A percentile compares a stretch with the other conserved stretches of the same genome.
These are phyloP conservation scores for Halocynthia roretzi DNA, from an alignment of 23 tunicate species.

Conservation along the genomic window DNA sequence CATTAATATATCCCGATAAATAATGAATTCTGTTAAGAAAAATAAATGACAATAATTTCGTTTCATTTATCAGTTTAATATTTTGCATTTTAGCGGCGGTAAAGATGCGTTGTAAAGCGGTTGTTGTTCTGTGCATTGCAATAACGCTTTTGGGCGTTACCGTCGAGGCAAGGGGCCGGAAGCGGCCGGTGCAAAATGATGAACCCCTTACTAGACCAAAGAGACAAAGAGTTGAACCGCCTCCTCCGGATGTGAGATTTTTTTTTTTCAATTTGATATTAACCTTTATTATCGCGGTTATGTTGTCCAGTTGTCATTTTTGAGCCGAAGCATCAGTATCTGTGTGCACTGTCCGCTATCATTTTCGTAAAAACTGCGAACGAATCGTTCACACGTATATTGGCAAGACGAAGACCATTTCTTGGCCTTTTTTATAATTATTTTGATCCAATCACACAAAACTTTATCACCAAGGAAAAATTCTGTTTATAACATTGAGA, in stretches of 20 bases:
- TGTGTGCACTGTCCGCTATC: too few species aligned
- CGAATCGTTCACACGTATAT: too few species aligned
- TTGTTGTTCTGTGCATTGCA: conserved; percentile 18
- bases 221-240: not conserved
- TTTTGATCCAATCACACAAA: too few species aligned
- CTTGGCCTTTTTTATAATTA: too few species aligned
- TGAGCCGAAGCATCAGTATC: too few species aligned
- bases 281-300: not conserved
- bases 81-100: conserved; percentile 5
- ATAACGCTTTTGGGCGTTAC: conserved; percentile 22
- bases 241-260: not conserved
- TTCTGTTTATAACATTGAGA: too few species aligned
- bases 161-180: conserved; percentile 28
- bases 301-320: too few species aligned
- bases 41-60: not conserved
- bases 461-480: too few species aligned
- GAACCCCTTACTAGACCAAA: not conserved
- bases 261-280: not conserved
- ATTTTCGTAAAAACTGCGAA: too few species aligned
- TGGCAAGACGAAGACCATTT: too few species aligned
- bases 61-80: not conserved
- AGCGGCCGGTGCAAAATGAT: not conserved
- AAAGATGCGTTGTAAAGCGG: conserved; percentile 21
- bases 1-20: not conserved
- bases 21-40: not conserved